Percentiles rank a stretch among this genome's conserved stretches.
Conservation (phyloP, 1,140 invertebrate genomes). For the Drosophila parabipectinata region DNA sequence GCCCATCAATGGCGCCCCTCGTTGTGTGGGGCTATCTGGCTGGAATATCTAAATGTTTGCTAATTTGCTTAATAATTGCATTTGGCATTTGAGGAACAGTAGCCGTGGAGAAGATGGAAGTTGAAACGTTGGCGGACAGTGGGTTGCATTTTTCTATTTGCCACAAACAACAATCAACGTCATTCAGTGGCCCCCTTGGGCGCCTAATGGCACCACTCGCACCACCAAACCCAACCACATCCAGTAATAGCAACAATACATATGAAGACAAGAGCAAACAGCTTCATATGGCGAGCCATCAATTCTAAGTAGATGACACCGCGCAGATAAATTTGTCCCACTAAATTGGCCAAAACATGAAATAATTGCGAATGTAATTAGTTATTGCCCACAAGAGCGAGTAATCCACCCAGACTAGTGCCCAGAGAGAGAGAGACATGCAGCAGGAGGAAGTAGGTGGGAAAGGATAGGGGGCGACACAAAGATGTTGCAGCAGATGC, state of each 20-base stretch:
- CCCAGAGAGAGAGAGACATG: constrained; percentile 26
- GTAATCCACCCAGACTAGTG: constrained; percentile 33
- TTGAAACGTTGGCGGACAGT: constrained; percentile 15
- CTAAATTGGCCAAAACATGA: constrained; percentile 84
- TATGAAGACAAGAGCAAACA: constrained; percentile 31
- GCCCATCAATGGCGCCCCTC: constrained; percentile 66
- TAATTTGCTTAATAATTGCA: constrained; percentile 81
- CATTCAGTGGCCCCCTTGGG: constrained; percentile 56
- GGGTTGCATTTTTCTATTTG: constrained; percentile 61
- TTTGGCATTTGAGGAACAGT: constrained; percentile 63
- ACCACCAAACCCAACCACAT: constrained; percentile 11
- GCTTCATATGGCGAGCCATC: constrained; percentile 77
- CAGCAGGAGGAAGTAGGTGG: constrained; percentile 8
- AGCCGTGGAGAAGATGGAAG: background rate
- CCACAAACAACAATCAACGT: constrained; percentile 66
- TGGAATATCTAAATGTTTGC: constrained; percentile 73
- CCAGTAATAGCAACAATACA: constrained; percentile 21
- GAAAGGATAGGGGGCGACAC: constrained; percentile 3
- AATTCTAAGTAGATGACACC: constrained; percentile 84
- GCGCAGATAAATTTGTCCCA: constrained; percentile 84
- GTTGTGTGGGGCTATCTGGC: constrained; percentile 59
- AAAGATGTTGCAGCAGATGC: constrained; percentile 42
- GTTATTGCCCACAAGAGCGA: constrained; percentile 82
- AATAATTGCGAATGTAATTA: constrained; percentile 84
- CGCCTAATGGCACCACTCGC: constrained; percentile 56